Conservation (phyloP, 2,113 vertebrate species). For the Lota lota region DNA sequence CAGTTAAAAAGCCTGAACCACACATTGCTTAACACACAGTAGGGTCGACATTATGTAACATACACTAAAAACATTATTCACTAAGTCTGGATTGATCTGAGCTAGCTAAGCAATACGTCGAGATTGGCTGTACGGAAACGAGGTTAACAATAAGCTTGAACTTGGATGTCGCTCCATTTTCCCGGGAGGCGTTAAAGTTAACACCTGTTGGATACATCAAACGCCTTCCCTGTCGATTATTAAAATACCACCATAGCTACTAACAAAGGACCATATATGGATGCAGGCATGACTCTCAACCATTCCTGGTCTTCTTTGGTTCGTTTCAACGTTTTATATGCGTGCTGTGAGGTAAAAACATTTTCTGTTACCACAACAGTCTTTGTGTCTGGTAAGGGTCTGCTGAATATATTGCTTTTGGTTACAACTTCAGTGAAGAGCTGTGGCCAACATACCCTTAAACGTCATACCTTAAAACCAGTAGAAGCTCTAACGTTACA, state of each 20-base stretch:
- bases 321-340: constrained; percentile 47
- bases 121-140: no score
- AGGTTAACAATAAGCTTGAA: no score
- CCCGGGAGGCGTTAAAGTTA: not conserved
- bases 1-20: constrained; percentile 20
- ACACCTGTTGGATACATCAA: constrained; percentile 23
- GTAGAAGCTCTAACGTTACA: constrained; percentile 1
- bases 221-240: constrained; percentile 46
- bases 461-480: constrained; percentile 12
- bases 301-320: constrained; percentile 40
- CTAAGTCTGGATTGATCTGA: no score
- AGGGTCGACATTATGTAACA: not conserved
- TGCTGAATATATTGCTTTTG: constrained; percentile 45
- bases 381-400: constrained; percentile 42
- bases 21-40: not conserved
- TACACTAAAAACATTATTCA: not conserved
- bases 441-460: constrained; percentile 4
- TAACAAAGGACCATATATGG: constrained; percentile 55
- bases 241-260: constrained; percentile 27
- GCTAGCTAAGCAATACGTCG: no score
- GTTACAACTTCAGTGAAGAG: constrained; percentile 30
- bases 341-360: constrained; percentile 48
- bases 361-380: constrained; percentile 63
- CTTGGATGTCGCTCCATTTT: no score
- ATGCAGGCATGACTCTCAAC: constrained; percentile 18